Evolutionary conservation across 2,797 vertebrate species (phyloP).

Genomic region (Taeniopygia guttata): DNA sequence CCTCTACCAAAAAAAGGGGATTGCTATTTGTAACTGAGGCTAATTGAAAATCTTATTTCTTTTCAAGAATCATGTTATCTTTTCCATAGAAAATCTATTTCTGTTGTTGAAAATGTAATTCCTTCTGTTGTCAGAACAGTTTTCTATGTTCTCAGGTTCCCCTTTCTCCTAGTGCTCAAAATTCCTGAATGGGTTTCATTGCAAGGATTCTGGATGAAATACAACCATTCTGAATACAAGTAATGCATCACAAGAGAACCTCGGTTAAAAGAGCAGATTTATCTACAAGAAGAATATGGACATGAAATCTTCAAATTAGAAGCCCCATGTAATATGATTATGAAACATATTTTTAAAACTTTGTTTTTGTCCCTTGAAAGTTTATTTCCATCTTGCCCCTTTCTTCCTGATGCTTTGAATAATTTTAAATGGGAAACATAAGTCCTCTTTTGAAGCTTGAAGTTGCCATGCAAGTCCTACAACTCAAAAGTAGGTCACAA

Average conservation of each 20-base stretch:
- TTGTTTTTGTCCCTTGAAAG: not conserved
- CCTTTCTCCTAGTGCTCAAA: not conserved
- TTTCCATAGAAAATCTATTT: not conserved
- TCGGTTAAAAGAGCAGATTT: not conserved
- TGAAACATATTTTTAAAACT: not conserved
- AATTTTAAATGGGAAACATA: not conserved
- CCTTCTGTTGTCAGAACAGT: not conserved
- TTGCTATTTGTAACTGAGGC: not conserved
- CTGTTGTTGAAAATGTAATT: not conserved
- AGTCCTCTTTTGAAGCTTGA: not conserved
- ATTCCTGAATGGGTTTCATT: not conserved
- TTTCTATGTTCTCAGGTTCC: not conserved
- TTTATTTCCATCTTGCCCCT: not conserved
- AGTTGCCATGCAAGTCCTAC: not conserved
- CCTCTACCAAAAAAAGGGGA: not conserved
- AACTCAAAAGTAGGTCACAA: not conserved
- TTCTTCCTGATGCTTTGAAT: not conserved
- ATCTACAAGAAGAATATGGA: not conserved
- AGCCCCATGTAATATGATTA: not conserved
- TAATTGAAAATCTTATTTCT: not conserved
- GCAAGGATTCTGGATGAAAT: not conserved
- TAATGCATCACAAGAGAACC: not conserved
- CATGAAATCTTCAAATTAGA: not conserved
- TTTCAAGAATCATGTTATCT: not conserved
- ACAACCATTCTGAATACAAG: not conserved